Conservation (phyloP, 35 echinoderm and acorn worm species). For the Holothuria glaberrima region DNA sequence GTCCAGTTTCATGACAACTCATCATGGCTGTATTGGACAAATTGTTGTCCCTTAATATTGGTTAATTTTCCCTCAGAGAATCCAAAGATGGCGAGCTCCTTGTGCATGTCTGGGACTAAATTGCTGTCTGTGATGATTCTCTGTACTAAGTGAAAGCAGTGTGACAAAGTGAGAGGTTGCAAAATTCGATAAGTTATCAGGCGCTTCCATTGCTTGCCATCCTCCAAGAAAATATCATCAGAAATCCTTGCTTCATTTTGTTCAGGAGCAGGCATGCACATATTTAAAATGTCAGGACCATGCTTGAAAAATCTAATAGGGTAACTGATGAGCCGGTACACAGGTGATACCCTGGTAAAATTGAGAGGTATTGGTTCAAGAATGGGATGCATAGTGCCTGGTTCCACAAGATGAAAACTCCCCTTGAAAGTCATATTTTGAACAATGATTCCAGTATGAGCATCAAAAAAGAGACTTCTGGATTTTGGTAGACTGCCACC, state of each 20-base stretch:
- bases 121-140: background rate
- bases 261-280: background rate
- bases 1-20: no score
- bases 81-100: conserved; percentile 3
- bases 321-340: background rate
- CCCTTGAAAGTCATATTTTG: background rate
- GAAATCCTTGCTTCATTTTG: background rate
- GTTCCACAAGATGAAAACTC: conserved; percentile 19
- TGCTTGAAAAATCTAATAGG: background rate
- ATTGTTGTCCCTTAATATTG: no score
- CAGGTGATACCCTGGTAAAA: background rate
- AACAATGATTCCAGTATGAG: conserved; percentile 3
- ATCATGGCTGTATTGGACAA: no score
- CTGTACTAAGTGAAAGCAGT: background rate
- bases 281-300: background rate
- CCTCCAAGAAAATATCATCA: conserved; percentile 8
- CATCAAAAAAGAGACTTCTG: background rate
- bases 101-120: background rate
- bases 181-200: conserved; percentile 3
- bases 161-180: background rate
- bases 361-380: background rate
- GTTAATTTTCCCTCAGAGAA: no score
- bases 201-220: background rate
- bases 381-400: background rate
- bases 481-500: background rate